phyloP scores from a whole-genome alignment of 2,113 vertebrate species.

The Phocoena sinus region DNA sequence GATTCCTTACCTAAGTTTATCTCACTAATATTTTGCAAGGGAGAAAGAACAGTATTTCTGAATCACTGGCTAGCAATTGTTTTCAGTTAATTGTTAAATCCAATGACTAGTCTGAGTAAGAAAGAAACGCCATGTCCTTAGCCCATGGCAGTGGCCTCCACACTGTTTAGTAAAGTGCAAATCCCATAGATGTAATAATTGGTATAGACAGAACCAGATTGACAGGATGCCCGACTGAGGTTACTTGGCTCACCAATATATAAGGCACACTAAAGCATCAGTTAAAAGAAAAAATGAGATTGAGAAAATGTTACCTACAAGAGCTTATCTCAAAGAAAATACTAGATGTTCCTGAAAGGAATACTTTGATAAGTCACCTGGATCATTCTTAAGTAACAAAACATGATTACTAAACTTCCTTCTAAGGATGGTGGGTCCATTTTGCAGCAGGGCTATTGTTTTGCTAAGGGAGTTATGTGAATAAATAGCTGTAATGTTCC shows the following conservation, averaged over 20 bases:
- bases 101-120: background rate
- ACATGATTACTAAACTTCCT: background rate
- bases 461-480: background rate
- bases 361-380: background rate
- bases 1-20: conserved; percentile 5
- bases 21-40: conserved; percentile 21
- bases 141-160: background rate
- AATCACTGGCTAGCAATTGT: background rate
- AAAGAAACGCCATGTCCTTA: background rate
- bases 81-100: background rate
- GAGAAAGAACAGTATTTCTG: background rate
- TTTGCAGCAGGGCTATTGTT: background rate
- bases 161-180: background rate
- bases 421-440: background rate
- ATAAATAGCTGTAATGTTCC: background rate
- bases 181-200: background rate
- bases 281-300: background rate
- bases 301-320: background rate
- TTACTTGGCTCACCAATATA: background rate
- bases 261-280: background rate
- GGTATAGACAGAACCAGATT: background rate
- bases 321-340: background rate
- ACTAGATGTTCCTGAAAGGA: background rate
- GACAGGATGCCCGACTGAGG: background rate
- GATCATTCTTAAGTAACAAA: background rate